Evolutionary conservation across 35 echinoderm and acorn worm species (phyloP), one percentile per base, ranked within the genome.

Genomic region (Diadema setosum): DNA sequence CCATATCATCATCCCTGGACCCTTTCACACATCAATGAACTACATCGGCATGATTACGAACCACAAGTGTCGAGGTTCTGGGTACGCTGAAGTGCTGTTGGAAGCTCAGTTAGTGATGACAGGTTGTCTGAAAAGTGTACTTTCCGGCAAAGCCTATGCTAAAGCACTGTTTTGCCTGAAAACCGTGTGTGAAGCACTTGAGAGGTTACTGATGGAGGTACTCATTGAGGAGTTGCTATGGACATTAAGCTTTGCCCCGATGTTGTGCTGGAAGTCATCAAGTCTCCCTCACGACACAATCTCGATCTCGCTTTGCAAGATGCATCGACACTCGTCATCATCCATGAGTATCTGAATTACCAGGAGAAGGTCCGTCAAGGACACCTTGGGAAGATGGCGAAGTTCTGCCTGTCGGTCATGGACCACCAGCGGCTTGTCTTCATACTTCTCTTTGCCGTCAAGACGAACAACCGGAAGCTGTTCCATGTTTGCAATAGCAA

Each of bases 21-120:
- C 69, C 8, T 94, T 94, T 82, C 93, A 91, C 82, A 32, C 45
- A 31, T 46, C 55, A 81, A 84, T 58, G 61, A 83, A 81, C 21
- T 90, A 94, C 52, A 65, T 94, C 2, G 90, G 86, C 49, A 94
- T 94, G 87, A 43, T 94, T 11, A 87, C 81, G 24, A 90, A 94
- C 31, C n/a, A n/a, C n/a, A 90, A 94, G 87, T 86, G 90, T 70
- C 26, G 45, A 32, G 82, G 83, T 14, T 43, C 87, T 46, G 88
- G 84, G 18, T 40, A 83, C 2, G 12, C 73, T 56, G 88, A 95
- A 49, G 58, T 91, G 16, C 35, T 90, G 9, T 2, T 91, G 46
- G 88, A 95, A 55, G 88, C 88, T 9, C 83, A 59, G 35, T 48
- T 91, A 8, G 87, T 87, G 24, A 46, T 42, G 70, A 58, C 31